Evolutionary conservation across 2,888 invertebrate species (phyloP).

Genomic region (Conus canariensis): DNA sequence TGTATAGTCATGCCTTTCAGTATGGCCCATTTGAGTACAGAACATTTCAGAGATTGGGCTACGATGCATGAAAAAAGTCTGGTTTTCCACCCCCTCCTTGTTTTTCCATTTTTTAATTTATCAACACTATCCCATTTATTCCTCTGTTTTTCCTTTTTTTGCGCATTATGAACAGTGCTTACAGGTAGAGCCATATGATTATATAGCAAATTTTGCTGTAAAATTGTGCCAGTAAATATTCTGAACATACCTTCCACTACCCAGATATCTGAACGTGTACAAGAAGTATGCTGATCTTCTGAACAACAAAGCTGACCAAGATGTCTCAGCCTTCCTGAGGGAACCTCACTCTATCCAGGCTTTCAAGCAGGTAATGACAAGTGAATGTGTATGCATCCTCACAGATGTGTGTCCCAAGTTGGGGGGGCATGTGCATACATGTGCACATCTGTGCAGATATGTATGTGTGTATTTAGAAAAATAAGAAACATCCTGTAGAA

Average conservation of each 20-base stretch:
- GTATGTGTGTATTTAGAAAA: background rate
- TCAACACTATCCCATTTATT: too few species aligned
- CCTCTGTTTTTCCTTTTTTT: background rate
- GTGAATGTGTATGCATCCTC: background rate
- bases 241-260: background rate
- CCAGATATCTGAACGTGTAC: conserved; percentile 75
- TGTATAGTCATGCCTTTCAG: too few species aligned
- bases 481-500: background rate
- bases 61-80: too few species aligned
- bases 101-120: too few species aligned
- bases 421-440: background rate
- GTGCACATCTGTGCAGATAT: background rate
- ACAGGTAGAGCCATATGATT: background rate
- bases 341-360: conserved; percentile 76
- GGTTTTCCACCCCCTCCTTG: too few species aligned
- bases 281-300: conserved; percentile 77
- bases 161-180: background rate
- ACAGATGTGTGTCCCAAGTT: background rate
- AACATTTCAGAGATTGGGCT: too few species aligned
- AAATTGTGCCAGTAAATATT: too few species aligned
- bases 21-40: too few species aligned
- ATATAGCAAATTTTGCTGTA: background rate
- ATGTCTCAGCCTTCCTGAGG: conserved; percentile 74
- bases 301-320: conserved; percentile 78
- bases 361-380: conserved; percentile 71